These are phyloP conservation scores for Temnothorax rugatulus DNA, from an alignment of 2,888 invertebrate species.

Conservation along the genomic window DNA sequence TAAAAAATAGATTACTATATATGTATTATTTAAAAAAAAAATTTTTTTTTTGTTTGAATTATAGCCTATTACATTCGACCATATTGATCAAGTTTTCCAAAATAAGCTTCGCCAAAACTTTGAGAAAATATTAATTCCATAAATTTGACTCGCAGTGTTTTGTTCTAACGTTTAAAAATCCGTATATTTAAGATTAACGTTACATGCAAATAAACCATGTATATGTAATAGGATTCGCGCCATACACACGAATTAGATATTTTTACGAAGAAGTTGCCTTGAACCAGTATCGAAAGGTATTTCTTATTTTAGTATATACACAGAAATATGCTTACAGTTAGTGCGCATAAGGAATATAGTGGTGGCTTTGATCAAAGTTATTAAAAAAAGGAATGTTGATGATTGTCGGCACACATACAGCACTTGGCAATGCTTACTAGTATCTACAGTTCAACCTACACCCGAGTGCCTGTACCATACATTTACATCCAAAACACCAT, in stretches of 20 bases:
- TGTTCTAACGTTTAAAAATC: constrained; percentile 10
- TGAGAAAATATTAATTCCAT: constrained; percentile 17
- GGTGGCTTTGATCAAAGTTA: constrained; percentile 79
- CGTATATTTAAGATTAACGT: constrained; percentile 69
- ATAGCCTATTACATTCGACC: neutral
- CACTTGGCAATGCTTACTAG: constrained; percentile 86
- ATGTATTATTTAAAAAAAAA: neutral
- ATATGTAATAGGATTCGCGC: constrained; percentile 47
- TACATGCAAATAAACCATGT: constrained; percentile 66
- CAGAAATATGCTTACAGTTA: constrained; percentile 76
- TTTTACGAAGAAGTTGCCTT: constrained; percentile 59
- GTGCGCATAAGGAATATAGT: constrained; percentile 78
- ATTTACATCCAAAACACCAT: constrained; percentile 84
- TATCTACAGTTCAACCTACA: constrained; percentile 84
- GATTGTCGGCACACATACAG: constrained; percentile 86
- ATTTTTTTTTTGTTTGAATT: neutral
- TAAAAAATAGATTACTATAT: neutral
- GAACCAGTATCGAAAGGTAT: constrained; percentile 68
- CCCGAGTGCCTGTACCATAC: constrained; percentile 85
- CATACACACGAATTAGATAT: constrained; percentile 53
- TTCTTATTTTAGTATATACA: constrained; percentile 72
- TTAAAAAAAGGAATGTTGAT: constrained; percentile 83
- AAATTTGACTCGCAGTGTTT: constrained; percentile 16
- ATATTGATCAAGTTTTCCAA: neutral
- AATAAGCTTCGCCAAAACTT: constrained; percentile 5